Evolutionary conservation across 2,888 invertebrate genomes (phyloP).

Genomic region (Phytoseiulus persimilis): DNA sequence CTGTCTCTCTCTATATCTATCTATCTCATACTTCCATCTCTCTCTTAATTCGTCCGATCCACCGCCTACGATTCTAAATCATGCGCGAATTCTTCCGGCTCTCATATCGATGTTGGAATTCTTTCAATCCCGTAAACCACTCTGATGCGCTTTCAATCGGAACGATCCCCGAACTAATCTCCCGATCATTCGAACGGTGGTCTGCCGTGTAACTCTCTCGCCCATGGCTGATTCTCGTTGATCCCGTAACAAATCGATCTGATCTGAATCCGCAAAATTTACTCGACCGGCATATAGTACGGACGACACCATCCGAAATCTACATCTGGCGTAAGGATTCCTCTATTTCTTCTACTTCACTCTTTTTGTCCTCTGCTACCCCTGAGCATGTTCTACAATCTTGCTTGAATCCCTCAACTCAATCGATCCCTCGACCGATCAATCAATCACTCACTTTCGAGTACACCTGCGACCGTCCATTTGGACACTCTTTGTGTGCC

Average conservation of each 20-base stretch:
- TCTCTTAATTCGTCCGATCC: background rate
- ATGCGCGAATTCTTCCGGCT: background rate
- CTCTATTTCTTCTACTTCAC: slow-evolving; percentile 32
- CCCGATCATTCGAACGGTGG: background rate
- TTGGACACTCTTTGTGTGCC: background rate
- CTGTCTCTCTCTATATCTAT: background rate
- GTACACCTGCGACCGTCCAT: background rate
- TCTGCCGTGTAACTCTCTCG: background rate
- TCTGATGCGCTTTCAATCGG: too few species aligned
- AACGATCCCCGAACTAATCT: background rate
- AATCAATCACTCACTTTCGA: background rate
- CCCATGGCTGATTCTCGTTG: background rate
- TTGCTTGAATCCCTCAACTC: background rate
- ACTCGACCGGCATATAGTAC: slow-evolving; percentile 21
- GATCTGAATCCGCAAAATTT: background rate
- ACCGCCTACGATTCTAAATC: background rate
- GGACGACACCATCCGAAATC: slow-evolving; percentile 38
- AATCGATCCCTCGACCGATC: background rate
- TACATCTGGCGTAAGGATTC: slow-evolving; percentile 37
- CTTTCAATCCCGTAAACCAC: too few species aligned
- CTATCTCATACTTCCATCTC: background rate
- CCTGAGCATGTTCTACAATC: background rate
- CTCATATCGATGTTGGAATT: background rate
- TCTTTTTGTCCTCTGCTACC: background rate
- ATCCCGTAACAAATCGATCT: background rate